These are phyloP conservation scores for Shinisaurus crocodilurus DNA, from an alignment of 2,113 vertebrate genomes.

Conservation along the genomic window DNA sequence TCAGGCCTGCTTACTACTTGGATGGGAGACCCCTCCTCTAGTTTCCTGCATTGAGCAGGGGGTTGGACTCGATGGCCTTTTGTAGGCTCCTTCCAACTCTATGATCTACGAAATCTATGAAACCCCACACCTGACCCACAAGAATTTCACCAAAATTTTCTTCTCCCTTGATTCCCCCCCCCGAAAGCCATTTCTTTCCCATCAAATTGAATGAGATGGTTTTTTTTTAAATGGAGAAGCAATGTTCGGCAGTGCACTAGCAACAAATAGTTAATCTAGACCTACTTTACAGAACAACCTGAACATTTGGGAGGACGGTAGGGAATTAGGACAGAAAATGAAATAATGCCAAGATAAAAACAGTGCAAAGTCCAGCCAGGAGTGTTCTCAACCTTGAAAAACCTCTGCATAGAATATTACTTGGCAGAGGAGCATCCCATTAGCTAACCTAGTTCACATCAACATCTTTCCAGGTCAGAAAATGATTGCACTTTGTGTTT, in stretches of 20 bases:
- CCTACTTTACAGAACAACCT: constrained; percentile 20
- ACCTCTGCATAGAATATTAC: not conserved
- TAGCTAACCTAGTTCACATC: constrained; percentile 47
- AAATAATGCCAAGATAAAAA: constrained; percentile 50
- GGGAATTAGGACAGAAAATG: constrained; percentile 16
- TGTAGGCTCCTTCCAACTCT: too few species aligned
- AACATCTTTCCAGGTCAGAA: constrained; percentile 59
- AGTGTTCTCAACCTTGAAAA: constrained; percentile 50
- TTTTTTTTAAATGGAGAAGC: not conserved
- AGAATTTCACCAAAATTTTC: not conserved
- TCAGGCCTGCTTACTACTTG: too few species aligned
- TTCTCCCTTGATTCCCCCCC: not conserved
- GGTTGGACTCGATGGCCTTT: too few species aligned
- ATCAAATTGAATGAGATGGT: not conserved
- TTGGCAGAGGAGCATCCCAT: constrained; percentile 39
- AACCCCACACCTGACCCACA: not conserved
- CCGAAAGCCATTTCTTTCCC: not conserved
- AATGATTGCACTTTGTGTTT: constrained; percentile 49
- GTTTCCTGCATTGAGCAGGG: too few species aligned
- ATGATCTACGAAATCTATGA: too few species aligned
- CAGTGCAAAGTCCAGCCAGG: constrained; percentile 39
- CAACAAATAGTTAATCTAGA: constrained; percentile 46
- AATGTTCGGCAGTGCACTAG: not conserved
- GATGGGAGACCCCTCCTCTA: too few species aligned
- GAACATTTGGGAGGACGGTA: constrained; percentile 49